Base-by-base conservation (phyloP, 2,113 vertebrate species). In the Eubucco bourcierii region DNA sequence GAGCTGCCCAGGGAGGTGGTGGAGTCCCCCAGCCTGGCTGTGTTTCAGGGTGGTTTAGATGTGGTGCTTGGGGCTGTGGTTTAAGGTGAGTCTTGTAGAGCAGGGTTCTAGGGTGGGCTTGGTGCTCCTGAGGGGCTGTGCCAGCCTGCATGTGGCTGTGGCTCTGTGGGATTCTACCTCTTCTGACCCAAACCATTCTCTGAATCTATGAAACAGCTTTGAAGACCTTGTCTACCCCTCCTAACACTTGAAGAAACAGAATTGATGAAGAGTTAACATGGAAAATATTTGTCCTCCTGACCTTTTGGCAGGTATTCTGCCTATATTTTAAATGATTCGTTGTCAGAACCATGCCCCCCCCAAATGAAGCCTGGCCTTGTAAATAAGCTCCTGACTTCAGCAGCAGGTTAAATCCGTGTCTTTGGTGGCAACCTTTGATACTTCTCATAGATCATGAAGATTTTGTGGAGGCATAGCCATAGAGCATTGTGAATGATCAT, bases 231-330 rank as follows among this genome's bases (percentile, higher is more conserved):
- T 84, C 84, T 95, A 83, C 96, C 87, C 90, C 84, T 94, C 89
- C 93, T 91, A 87, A 96, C 96, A 97, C 96, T 39, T 84, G 80
- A 79, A 66, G 84, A 88, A 93, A 90, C 92, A 87, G 52, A 87
- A 97, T 96, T 90, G 95, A 94, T 94, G 96, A 96, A 82, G 75
- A 88, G 82, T 34, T 95, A 90, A 93, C 93, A 88, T 85, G 85
- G 91, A 90, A 96, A 96, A 93, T 94, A 93, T 93, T 96, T 95
- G 88, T 93, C 87, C 71, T 88, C 95, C 92, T 96, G 95, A 96
- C 93, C 97, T 97, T 97, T 97, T 85, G 80, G 90, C 90, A 95
- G 97, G 85, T 83, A 94, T 90, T 94, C 79, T 74, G 76, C 76
- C 90, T 76, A 4, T 76, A 55, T 94, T 96, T 92, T 27, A 86